Evolutionary conservation across 2,113 vertebrate species (phyloP), one percentile per base, ranked within the genome.

Genomic region (Eulemur macaco): DNA sequence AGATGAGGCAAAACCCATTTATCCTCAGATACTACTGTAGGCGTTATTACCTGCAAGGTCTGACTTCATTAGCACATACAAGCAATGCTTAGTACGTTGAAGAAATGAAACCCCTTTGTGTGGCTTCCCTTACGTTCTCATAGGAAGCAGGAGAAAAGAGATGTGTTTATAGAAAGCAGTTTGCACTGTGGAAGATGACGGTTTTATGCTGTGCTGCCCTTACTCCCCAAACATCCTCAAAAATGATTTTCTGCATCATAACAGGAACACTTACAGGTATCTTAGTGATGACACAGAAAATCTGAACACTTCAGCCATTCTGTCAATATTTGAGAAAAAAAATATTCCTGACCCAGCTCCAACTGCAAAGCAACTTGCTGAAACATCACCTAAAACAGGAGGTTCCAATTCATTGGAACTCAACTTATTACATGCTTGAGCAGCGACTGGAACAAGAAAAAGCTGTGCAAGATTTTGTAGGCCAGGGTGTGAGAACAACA

Each of bases 331-430:
- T 89, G 54, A 87, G 95, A 81, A 78, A 78, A 87, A 88, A 93
- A 80, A 37, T 76, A 96, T 66, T 95, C 91, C 94, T 97, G 97
- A 97, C 68, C 84, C 23, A 96, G 69, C 87, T 92, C 81, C 45
- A 86, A 18, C 12, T 73, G 74, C 93, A 96, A 94, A 97, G 71
- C 56, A 86, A 91, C 88, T 97, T 97, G 96, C 94, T 97, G 97
- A 98, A 98, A 95, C 77, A 90, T 93, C 96, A 95, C 83, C 94
- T 95, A 45, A 95, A 95, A 94, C 73, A 97, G 88, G 88, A 89
- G 39, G 95, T 98, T 94, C 87, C 95, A 96, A 63, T 56, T 96
- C 96, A 83, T 15, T 1, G 5, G 52, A 97, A 96, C 85, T 97
- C 97, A 96, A 95, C 93, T 94, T 78, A 92, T 97, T 92, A 93